A percentile compares a stretch with the other conserved stretches of the same genome.
Evolutionary conservation across 2,888 invertebrate genomes (phyloP).

Genomic region (Abrostola tripartita): DNA sequence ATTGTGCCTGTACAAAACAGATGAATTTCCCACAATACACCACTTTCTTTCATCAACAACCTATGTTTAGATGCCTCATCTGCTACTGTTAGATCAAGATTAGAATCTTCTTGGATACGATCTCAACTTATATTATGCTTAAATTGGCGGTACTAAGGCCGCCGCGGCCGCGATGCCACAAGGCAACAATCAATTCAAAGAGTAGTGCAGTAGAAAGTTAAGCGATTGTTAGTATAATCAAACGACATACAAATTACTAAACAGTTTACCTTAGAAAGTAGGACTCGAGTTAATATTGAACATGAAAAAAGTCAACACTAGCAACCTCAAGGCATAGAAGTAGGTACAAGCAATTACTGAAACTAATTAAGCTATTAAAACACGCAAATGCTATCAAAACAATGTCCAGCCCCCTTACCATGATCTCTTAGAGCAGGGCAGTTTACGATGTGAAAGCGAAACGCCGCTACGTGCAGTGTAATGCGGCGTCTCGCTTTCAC

Average conservation of each 20-base stretch:
- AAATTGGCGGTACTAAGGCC: slow-evolving; percentile 26
- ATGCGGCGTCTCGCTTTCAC: no score
- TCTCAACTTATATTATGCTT: slow-evolving; percentile 50
- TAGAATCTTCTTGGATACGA: slow-evolving; percentile 47
- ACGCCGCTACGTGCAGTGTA: no score
- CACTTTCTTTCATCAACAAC: slow-evolving; percentile 46
- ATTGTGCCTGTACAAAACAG: slow-evolving; percentile 27
- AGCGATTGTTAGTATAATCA: slow-evolving; percentile 43
- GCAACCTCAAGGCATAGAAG: slow-evolving; percentile 14
- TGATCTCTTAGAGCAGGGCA: no score
- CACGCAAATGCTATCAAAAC: slow-evolving; percentile 30
- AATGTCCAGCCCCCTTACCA: no score
- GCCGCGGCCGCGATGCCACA: slow-evolving; percentile 38
- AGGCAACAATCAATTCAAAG: slow-evolving; percentile 54
- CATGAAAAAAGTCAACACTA: slow-evolving; percentile 31
- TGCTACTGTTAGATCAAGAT: slow-evolving; percentile 43
- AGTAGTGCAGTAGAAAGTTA: slow-evolving; percentile 52
- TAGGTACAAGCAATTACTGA: slow-evolving; percentile 5
- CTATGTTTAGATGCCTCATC: slow-evolving; percentile 29
- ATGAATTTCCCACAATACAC: slow-evolving; percentile 40
- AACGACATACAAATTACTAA: slow-evolving; percentile 33
- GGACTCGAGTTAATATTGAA: slow-evolving; percentile 24
- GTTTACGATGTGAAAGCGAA: no score
- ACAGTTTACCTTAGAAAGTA: slow-evolving; percentile 21
- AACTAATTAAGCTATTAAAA: slow-evolving; percentile 24